Conservation (phyloP, 1,140 invertebrate genomes). For the Achroia grisella region DNA sequence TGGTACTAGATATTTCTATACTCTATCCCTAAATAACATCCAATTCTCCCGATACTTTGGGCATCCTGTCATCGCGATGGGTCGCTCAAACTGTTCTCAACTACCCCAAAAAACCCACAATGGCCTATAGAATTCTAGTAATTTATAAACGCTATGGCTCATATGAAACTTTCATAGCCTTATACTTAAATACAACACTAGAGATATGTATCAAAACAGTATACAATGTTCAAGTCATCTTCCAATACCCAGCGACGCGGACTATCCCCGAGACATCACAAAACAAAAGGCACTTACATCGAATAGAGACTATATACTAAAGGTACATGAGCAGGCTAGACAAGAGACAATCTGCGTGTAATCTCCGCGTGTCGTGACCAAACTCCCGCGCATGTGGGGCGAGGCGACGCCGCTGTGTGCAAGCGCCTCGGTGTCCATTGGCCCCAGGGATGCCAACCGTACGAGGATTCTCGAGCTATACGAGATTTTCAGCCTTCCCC, state of each 20-base stretch:
- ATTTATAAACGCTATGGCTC: too few species aligned
- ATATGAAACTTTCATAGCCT: too few species aligned
- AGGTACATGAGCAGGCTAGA: slow-evolving; percentile 16
- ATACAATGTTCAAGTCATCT: not conserved
- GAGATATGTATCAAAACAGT: slow-evolving; percentile 1
- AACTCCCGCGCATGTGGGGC: slow-evolving; percentile 33
- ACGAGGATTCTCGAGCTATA: too few species aligned
- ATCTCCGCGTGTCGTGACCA: slow-evolving; percentile 54
- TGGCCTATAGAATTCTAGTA: too few species aligned
- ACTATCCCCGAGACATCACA: slow-evolving; percentile 1
- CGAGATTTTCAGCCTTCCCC: too few species aligned
- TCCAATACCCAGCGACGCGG: not conserved
- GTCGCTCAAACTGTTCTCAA: too few species aligned
- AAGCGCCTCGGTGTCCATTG: slow-evolving; percentile 33
- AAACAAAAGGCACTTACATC: not conserved
- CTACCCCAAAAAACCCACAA: not conserved
- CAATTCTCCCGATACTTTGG: too few species aligned
- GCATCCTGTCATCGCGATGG: too few species aligned
- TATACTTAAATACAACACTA: too few species aligned
- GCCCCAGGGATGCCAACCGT: too few species aligned
- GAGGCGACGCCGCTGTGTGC: slow-evolving; percentile 15
- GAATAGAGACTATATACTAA: slow-evolving; percentile 1
- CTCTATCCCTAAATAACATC: too few species aligned
- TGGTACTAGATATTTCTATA: too few species aligned
- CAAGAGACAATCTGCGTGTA: slow-evolving; percentile 50